phyloP scores from a whole-genome alignment of 1,140 invertebrate genomes.

The Lepidostoma basale region DNA sequence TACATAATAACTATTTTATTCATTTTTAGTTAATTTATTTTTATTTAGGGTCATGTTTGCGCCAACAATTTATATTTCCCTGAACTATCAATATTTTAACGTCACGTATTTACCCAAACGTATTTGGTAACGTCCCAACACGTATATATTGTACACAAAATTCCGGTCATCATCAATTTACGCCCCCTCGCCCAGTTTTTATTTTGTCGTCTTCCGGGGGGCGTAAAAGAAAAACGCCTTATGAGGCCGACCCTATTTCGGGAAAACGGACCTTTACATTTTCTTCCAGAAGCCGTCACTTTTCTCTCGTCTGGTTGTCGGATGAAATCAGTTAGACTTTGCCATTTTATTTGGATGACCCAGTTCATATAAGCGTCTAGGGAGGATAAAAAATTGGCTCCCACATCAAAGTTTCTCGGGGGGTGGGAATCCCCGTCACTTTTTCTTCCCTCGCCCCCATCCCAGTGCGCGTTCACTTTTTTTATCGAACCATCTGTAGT shows the following conservation, averaged over 20 bases:
- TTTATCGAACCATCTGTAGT: slow-evolving; percentile 39
- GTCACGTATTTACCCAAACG: neutral
- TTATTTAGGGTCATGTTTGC: too few species aligned
- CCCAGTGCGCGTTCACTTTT: slow-evolving; percentile 14
- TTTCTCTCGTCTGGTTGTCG: slow-evolving; percentile 6
- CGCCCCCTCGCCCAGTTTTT: slow-evolving; percentile 28
- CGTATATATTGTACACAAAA: slow-evolving; percentile 13
- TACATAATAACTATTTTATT: too few species aligned
- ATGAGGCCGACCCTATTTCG: neutral
- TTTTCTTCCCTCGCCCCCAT: too few species aligned
- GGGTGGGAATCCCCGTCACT: slow-evolving; percentile 32
- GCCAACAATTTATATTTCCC: too few species aligned
- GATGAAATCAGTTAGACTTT: slow-evolving; percentile 27
- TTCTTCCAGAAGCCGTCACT: slow-evolving; percentile 8
- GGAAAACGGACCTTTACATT: slow-evolving; percentile 2
- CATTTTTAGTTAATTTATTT: too few species aligned
- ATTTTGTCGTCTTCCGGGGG: slow-evolving; percentile 31
- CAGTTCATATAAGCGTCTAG: slow-evolving; percentile 38
- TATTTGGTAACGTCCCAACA: slow-evolving; percentile 1
- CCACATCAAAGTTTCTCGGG: slow-evolving; percentile 37
- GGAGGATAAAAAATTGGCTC: slow-evolving; percentile 41
- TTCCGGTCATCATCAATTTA: slow-evolving; percentile 38
- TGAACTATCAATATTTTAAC: slow-evolving; percentile 12
- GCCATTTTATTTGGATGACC: slow-evolving; percentile 40
- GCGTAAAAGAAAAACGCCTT: neutral